Evolutionary conservation across 2,113 vertebrate genomes (phyloP), one percentile per base, ranked within the genome.

Genomic region (Trachemys scripta): DNA sequence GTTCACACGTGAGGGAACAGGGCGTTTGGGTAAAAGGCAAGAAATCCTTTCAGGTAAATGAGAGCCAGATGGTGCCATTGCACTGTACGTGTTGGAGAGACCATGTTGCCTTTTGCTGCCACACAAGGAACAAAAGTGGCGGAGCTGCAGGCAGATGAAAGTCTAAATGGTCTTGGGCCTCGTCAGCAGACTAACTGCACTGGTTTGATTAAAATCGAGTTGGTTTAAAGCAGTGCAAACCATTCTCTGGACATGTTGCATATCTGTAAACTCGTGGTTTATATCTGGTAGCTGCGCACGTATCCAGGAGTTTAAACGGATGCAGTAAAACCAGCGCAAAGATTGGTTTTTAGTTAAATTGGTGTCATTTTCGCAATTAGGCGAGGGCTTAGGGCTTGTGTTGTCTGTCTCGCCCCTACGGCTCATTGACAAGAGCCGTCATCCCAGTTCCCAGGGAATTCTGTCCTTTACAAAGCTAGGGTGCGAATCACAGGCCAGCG

Each of bases 341-440:
- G 82, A 93, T 83, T 7, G 10, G 0, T 24, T 86, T 88, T 27
- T 29, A 17, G 76, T 88, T 80, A 83, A 86, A 79, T 12, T 1
- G 59, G 79, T 38, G 72, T 25, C 12, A 22, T 9, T 85, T 90
- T 8, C 4, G 31, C 59, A 81, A 2, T 85, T 90, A 17, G 93
- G 88, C 1, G 3, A 35, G 51, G 78, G 47, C 80, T 85, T 62
- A 22, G 89, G 80, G 50, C 49, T 29, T 93, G 85, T 62, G 90
- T 62, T 65, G 80, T 6, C n/a, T 90, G 65, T 89, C 76, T 92
- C 84, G 87, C 19, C 87, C 25, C 91, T 87, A 47, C 25, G 86
- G 81, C 27, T 57, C 89, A 59, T 90, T 65, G 9, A 0, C 54
- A 27, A 62, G 31, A 11, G 56, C 87, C 9, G 5, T 80, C 90